Percentiles rank a stretch among this genome's conserved stretches.
Evolutionary conservation across 2,113 vertebrate species (phyloP).

Genomic region (Orthonyx spaldingii): DNA sequence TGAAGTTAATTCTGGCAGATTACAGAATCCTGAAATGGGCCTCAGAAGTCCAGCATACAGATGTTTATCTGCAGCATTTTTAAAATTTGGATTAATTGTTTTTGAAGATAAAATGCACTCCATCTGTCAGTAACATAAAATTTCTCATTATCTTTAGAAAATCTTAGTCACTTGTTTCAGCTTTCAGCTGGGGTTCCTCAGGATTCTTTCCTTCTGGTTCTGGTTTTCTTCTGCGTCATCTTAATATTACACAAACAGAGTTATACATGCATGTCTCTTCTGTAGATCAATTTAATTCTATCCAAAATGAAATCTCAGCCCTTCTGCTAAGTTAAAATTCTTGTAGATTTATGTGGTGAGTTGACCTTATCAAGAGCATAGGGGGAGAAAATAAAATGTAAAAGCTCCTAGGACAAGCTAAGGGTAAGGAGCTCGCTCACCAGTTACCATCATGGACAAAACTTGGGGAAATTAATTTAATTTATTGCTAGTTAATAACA

Average conservation of each 20-base stretch:
- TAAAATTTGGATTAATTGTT: not conserved
- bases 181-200: not conserved
- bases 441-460: not conserved
- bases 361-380: not conserved
- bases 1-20: not conserved
- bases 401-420: not conserved
- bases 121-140: not conserved
- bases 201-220: not conserved
- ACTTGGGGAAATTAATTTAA: not conserved
- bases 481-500: not conserved
- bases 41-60: not conserved
- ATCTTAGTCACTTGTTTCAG: not conserved
- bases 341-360: not conserved
- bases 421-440: not conserved
- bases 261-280: rapidly evolving
- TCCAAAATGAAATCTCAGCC: not conserved
- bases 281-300: not conserved
- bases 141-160: not conserved
- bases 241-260: not conserved
- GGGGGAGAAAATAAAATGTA: not conserved
- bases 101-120: not conserved
- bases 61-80: not conserved
- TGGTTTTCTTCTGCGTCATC: not conserved
- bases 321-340: not conserved
- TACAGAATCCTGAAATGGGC: not conserved